A percentile compares a stretch with the other conserved stretches of the same genome.
Evolutionary conservation across 2,113 vertebrate species (phyloP).

Genomic region (Synchiropus splendidus): DNA sequence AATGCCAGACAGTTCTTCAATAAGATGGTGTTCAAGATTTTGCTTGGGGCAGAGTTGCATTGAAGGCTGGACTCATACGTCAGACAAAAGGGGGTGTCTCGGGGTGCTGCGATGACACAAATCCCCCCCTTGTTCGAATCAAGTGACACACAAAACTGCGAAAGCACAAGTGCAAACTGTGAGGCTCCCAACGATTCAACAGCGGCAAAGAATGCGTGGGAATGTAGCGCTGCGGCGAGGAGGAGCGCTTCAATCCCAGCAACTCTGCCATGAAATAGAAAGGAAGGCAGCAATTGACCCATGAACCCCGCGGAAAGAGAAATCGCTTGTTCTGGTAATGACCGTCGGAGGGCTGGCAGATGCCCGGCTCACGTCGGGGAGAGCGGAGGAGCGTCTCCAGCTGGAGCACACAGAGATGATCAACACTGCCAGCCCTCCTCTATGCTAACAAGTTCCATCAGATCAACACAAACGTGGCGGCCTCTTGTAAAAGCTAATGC

Average conservation of each 20-base stretch:
- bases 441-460: conserved; percentile 37
- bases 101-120: conserved; percentile 49
- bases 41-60: no score
- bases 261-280: conserved; percentile 56
- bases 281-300: conserved; percentile 61
- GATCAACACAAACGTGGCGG: conserved; percentile 48
- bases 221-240: conserved; percentile 51
- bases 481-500: conserved; percentile 38
- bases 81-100: conserved; percentile 41
- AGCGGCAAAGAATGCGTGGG: conserved; percentile 55
- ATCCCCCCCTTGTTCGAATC: conserved; percentile 58
- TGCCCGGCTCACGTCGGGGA: conserved; percentile 15
- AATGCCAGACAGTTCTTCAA: no score
- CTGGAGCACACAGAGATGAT: conserved; percentile 39
- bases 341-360: conserved; percentile 39
- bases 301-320: conserved; percentile 61
- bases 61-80: conserved; percentile 50
- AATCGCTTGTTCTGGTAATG: conserved; percentile 59
- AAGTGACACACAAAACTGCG: conserved; percentile 54
- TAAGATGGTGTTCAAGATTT: no score
- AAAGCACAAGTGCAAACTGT: conserved; percentile 58
- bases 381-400: conserved; percentile 38
- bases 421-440: neutral
- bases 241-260: conserved; percentile 52
- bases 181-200: conserved; percentile 45